phyloP scores from a whole-genome alignment of 2,113 vertebrate genomes.

The Antidorcas marsupialis region DNA sequence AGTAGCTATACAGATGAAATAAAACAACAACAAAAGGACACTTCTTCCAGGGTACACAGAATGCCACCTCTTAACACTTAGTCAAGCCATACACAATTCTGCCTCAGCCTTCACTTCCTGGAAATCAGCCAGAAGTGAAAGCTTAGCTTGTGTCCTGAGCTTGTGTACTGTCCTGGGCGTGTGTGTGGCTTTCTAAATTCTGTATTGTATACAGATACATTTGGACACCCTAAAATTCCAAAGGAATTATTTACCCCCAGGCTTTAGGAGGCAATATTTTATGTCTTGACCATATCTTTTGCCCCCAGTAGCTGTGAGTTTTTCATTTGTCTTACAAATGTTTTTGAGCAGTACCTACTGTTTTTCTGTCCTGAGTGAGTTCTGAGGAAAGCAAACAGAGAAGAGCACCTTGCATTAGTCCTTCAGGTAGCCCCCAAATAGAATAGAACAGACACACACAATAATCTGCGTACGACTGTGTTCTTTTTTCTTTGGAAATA shows the following conservation, averaged over 20 bases:
- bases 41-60: background rate
- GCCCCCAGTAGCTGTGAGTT: background rate
- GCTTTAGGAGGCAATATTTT: background rate
- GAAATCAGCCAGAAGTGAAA: background rate
- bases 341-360: background rate
- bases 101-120: background rate
- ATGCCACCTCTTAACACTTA: background rate
- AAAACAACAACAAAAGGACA: background rate
- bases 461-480: background rate
- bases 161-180: background rate
- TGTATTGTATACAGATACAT: background rate
- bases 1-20: background rate
- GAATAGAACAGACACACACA: background rate
- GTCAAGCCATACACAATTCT: background rate
- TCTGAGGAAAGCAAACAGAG: background rate
- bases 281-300: background rate
- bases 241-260: background rate
- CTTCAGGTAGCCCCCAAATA: background rate
- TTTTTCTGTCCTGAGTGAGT: background rate
- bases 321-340: background rate
- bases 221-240: background rate
- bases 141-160: background rate
- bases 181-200: background rate
- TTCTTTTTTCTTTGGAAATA: background rate
- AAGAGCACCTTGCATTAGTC: background rate